Conservation (phyloP, 1,140 invertebrate species). For the Zaprionus camerounensis region DNA sequence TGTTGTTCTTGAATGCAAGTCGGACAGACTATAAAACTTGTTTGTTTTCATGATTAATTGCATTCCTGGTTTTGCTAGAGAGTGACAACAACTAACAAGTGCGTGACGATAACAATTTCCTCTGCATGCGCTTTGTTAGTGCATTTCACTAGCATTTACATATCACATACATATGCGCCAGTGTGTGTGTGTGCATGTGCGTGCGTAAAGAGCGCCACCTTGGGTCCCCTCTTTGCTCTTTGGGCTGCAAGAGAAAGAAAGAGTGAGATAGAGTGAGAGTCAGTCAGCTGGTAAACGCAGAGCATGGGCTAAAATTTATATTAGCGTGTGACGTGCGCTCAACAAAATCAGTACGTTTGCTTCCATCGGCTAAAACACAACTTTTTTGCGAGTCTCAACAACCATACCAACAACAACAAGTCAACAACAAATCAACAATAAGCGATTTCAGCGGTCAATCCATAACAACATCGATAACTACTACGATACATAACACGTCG, state of each 20-base stretch:
- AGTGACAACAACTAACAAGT: slow-evolving; percentile 9
- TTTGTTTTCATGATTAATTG: not conserved
- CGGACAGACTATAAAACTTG: slow-evolving; percentile 9
- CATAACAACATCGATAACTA: slow-evolving; percentile 36
- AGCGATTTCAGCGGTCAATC: slow-evolving; percentile 29
- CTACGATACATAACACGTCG: slow-evolving; percentile 54
- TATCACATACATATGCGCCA: not conserved
- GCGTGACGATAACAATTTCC: slow-evolving; percentile 36
- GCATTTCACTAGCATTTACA: slow-evolving; percentile 35
- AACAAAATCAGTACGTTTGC: slow-evolving; percentile 71
- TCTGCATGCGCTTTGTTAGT: slow-evolving; percentile 25
- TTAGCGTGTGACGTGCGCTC: slow-evolving; percentile 65
- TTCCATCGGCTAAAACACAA: slow-evolving; percentile 68
- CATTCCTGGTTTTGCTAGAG: not conserved
- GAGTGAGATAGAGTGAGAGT: slow-evolving; percentile 5
- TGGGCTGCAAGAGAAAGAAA: slow-evolving; percentile 5
- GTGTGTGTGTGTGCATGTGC: slow-evolving; percentile 26
- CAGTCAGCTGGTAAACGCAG: slow-evolving; percentile 37
- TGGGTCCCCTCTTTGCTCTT: slow-evolving; percentile 17
- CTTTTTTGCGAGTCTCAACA: slow-evolving; percentile 54
- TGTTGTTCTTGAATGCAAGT: slow-evolving; percentile 32
- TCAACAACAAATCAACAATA: slow-evolving; percentile 24
- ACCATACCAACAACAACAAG: slow-evolving; percentile 37
- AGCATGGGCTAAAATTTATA: slow-evolving; percentile 62
- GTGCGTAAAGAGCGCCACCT: slow-evolving; percentile 39